These are phyloP conservation scores for Lasioglossum villosulum DNA, from an alignment of 2,888 invertebrate genomes.

Conservation along the genomic window DNA sequence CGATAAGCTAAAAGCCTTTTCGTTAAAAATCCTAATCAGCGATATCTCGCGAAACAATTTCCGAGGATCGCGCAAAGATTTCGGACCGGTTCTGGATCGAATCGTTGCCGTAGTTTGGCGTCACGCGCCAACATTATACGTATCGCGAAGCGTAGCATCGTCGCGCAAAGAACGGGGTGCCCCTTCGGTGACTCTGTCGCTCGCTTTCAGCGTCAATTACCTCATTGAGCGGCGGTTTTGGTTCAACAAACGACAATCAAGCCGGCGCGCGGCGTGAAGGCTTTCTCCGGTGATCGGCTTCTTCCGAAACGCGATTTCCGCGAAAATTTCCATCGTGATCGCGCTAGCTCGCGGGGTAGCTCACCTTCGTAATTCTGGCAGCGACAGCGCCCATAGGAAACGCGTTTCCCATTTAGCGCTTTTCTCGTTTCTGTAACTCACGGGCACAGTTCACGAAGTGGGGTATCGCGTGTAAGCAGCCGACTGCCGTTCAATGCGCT, in stretches of 20 bases:
- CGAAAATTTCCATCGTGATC: background rate
- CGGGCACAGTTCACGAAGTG: background rate
- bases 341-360: too few species aligned
- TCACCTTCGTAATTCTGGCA: background rate
- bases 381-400: background rate
- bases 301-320: background rate
- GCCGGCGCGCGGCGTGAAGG: background rate
- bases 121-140: background rate
- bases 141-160: background rate
- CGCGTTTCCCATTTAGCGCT: constrained; percentile 3
- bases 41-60: too few species aligned
- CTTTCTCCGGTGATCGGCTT: constrained; percentile 20
- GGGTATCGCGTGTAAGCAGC: constrained; percentile 13
- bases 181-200: constrained; percentile 44
- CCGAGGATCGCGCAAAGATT: background rate
- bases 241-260: constrained; percentile 32
- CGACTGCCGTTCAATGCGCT: constrained; percentile 6
- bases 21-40: background rate
- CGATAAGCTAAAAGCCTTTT: background rate
- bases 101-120: background rate
- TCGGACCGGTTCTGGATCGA: background rate
- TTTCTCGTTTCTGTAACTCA: constrained; percentile 9
- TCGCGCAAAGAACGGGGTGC: constrained; percentile 29
- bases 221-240: constrained; percentile 51
- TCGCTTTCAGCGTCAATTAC: constrained; percentile 61